A percentile compares a stretch with the other conserved stretches of the same genome.
Conservation (phyloP, 2,797 vertebrate genomes). For the Bradypodion ventrale region DNA sequence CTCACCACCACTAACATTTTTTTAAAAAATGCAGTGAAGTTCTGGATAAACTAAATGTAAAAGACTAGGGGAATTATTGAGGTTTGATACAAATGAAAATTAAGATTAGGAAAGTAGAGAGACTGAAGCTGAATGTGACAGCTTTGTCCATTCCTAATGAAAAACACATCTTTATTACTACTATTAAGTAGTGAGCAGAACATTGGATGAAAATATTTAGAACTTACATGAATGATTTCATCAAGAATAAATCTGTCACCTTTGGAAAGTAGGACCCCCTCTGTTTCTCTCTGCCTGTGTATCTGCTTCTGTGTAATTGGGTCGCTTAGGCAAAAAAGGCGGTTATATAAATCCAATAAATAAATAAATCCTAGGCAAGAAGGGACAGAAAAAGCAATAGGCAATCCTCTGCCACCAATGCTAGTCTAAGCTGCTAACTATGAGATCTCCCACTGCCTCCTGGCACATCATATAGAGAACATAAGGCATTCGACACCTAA, state of each 20-base stretch:
- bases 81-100: neutral
- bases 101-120: neutral
- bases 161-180: slow-evolving; percentile 55
- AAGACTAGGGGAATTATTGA: neutral
- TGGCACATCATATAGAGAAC: slow-evolving; percentile 39
- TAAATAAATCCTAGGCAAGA: slow-evolving; percentile 44
- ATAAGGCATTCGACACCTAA: slow-evolving; percentile 43
- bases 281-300: slow-evolving; percentile 46
- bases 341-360: no score
- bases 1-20: neutral
- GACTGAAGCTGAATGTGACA: neutral
- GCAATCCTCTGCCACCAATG: slow-evolving; percentile 46
- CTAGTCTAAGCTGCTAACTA: slow-evolving; percentile 40
- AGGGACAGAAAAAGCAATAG: slow-evolving; percentile 35
- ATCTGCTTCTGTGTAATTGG: slow-evolving; percentile 61
- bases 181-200: slow-evolving; percentile 36
- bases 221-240: slow-evolving; percentile 39
- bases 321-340: no score
- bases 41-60: neutral
- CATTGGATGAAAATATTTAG: slow-evolving; percentile 50
- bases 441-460: slow-evolving; percentile 35
- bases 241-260: slow-evolving; percentile 54
- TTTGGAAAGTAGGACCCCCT: slow-evolving; percentile 48
- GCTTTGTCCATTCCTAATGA: slow-evolving; percentile 27
- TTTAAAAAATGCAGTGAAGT: neutral